Evolutionary conservation across 2,888 invertebrate species (phyloP).

Genomic region (Pyralis farinalis): DNA sequence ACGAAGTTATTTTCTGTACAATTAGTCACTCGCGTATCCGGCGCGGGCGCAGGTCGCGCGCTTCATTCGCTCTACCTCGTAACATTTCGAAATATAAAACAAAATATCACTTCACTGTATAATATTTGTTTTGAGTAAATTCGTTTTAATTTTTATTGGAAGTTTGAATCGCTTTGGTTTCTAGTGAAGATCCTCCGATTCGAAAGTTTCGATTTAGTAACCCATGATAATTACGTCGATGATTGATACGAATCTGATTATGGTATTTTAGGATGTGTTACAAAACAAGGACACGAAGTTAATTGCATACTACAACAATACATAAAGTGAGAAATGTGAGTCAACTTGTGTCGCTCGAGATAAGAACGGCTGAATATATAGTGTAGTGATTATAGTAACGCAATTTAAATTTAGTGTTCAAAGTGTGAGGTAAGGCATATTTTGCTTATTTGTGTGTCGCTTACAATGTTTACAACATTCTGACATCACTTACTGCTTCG

Average conservation of each 20-base stretch:
- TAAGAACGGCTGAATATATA: conserved; percentile 13
- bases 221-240: not conserved
- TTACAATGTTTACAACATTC: not conserved
- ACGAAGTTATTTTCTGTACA: conserved; percentile 78
- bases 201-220: not conserved
- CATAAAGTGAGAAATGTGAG: conserved; percentile 24
- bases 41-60: conserved; percentile 57
- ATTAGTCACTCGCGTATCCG: conserved; percentile 79
- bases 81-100: conserved; percentile 21
- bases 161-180: no score
- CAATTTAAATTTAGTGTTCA: not conserved
- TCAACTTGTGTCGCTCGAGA: conserved; percentile 20
- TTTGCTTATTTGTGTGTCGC: no score
- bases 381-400: not conserved
- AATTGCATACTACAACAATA: not conserved
- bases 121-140: not conserved
- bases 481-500: no score
- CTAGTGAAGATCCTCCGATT: not conserved
- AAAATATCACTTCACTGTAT: conserved; percentile 9
- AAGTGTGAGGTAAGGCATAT: not conserved
- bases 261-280: conserved; percentile 4
- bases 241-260: not conserved
- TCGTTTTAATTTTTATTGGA: no score
- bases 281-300: conserved; percentile 1
- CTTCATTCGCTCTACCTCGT: conserved; percentile 23